A percentile compares a stretch with the other conserved stretches of the same genome.
phyloP scores from a whole-genome alignment of 2,888 invertebrate species.

The Apamea crenata region DNA sequence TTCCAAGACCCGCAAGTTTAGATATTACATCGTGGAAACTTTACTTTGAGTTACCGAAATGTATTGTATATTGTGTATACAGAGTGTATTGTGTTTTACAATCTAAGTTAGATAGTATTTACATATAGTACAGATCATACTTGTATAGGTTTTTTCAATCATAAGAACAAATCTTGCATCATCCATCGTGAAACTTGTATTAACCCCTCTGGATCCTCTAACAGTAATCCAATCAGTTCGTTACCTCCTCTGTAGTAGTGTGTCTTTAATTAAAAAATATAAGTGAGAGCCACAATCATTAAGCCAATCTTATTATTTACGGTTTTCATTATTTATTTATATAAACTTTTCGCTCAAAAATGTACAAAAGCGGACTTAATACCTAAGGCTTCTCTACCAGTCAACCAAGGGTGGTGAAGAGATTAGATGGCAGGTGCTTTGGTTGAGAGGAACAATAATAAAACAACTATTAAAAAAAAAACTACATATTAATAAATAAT shows the following conservation, averaged over 20 bases:
- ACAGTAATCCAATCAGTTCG: too few species aligned
- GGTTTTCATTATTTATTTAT: too few species aligned
- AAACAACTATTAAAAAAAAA: too few species aligned
- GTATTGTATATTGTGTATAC: conserved; percentile 25
- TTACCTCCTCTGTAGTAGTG: neutral
- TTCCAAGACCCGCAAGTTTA: conserved; percentile 53
- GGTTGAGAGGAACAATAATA: too few species aligned
- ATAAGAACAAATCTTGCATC: neutral
- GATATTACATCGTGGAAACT: conserved; percentile 60
- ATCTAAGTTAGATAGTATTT: conserved; percentile 1
- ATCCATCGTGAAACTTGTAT: neutral
- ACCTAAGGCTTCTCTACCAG: too few species aligned
- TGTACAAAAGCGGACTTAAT: too few species aligned
- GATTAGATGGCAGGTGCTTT: too few species aligned
- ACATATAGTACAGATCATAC: neutral
- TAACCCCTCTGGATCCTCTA: neutral
- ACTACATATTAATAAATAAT: too few species aligned
- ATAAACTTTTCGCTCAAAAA: too few species aligned
- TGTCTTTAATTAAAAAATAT: neutral
- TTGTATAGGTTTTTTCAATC: neutral
- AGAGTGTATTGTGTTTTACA: conserved; percentile 15
- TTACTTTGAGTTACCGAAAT: conserved; percentile 36
- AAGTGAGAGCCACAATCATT: neutral
- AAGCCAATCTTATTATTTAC: too few species aligned
- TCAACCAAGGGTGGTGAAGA: too few species aligned